Evolutionary conservation across 2,888 invertebrate species (phyloP), one percentile per base, ranked within the genome.

Genomic region (Diogma glabrata): DNA sequence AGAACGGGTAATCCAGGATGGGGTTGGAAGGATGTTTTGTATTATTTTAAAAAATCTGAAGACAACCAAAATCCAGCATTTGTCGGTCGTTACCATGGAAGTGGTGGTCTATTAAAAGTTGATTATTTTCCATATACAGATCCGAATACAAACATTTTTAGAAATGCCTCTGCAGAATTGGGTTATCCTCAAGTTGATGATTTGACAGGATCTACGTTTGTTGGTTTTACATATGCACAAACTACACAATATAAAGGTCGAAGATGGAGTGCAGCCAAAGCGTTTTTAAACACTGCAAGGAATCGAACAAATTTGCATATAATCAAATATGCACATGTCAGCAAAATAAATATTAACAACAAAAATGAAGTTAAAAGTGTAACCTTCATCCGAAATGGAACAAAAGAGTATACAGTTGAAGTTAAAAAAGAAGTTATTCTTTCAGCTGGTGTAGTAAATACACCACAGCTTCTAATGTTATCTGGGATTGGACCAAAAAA

Each of bases 391-490:
- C 75, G 84, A 40, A 75, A 82, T 50, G 4, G 20, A 55, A 82
- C 83, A 1, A 73, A 75, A 50, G 77, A 74, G 50, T 76, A 81
- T 49, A 72, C 76, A 45, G 83, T 86, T 0, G 73, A 79, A 54
- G 89, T 88, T 0, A 78, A 82, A 53, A 77, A 84, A 50, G 91
- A 91, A 67, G 80, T 95, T 0, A 78, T 95, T 7, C 72, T 91
- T 59, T 86, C 89, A 3, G 87, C 92, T 0, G 95, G 95, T 1
- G 81, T 94, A 1, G 79, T 96, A 30, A 85, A 87, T 50, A 82
- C 87, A 3, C 93, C 95, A 0, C 92, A 95, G 60, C 63, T 96
- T 17, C 73, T 96, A 57, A 90, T 94, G 91, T 65, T 95, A 8
- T 91, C 90, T 51, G 95, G 95, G 0, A 78, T 93, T 19, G 90